Evolutionary conservation across 2,888 invertebrate genomes (phyloP), one percentile per base, ranked within the genome.

Genomic region (Drosophila koepferae): DNA sequence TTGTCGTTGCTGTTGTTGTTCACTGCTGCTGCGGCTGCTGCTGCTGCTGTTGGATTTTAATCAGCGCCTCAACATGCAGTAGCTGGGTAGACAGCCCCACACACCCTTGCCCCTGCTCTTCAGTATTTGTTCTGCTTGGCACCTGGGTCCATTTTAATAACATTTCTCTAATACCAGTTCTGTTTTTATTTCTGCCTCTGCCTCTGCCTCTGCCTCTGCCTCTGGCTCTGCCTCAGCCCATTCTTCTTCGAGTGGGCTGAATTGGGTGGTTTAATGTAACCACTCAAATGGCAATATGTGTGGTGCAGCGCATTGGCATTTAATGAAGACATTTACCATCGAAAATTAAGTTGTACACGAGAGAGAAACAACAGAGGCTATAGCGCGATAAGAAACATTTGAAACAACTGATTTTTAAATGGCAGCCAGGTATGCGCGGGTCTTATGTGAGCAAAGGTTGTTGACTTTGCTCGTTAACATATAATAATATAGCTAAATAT

Each of bases 291-390:
- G 62, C 56, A 64, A 64, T 61, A 44, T 43, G 31, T 46, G 34
- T 23, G 40, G 55, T 49, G 61, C 68, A 71, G 59, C 55, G 34
- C 59, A 69, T 55, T 63, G 66, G 56, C 41, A 59, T 66, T 77
- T 83, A 89, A 89, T 89, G 64, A 74, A 89, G 81, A 89, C 81
- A 86, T 89, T 86, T 77, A 51, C 54, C 53, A 58, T 66, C 62
- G 74, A 70, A 81, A 85, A 85, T 89, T 79, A 74, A 86, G 84
- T 85, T 86, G 89, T 89, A 70, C 67, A 58, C 67, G 62, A 58
- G 38, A 61, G 46, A 31, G 61, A 48, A 40, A 48, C 49, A 64
- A 20, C 31, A 46, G 20, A 48, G 48, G 20, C 38, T 14, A 40
- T 7, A 40, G 2, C 16, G 51, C 80, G 63, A 61, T 68, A 78